Base-by-base conservation (phyloP, 1,140 invertebrate species). In the Mercenaria mercenaria region DNA sequence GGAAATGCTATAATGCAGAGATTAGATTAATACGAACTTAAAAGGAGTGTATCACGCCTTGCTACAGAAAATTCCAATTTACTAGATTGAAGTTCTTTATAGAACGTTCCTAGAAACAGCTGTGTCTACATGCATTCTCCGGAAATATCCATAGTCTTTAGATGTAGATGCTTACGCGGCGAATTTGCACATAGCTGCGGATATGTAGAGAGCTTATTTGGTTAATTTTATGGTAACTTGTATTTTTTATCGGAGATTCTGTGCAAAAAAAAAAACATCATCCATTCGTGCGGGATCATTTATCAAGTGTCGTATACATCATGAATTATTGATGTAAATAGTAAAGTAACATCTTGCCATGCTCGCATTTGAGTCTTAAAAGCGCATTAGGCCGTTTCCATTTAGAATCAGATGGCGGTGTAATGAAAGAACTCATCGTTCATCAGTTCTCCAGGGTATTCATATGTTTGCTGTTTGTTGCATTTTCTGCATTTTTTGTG, bases 311-410 rank as follows among this genome's bases (percentile, higher is more conserved):
- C 67, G 34, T 39, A 39, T 39, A 72, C 67, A 72, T n/a, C 10
- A 39, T 72, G 67, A 72, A 72, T 72, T 20, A 72, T 72, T 72
- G 34, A 72, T 72, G 67, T 39, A 72, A 72, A 72, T 39, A 72
- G 34, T 39, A 72, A 72, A 39, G 10, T n/a, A 72, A 23, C 34
- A 8, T 20, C 34, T 39, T 72, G 26, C 15, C 67, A 20, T 39
- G 34, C 34, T 39, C 37, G n/a, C 13, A 4, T 6, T 34, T 67
- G 29, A 13, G 13, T 26, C 61, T 67, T 72, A 39, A 39, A 72
- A 72, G 67, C 34, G 67, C 67, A 37, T 72, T 72, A 39, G 61
- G 23, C 61, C 32, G 26, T 32, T 67, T 72, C 34, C 67, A 72
- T 39, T 72, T 72, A 29, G 34, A 72, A 72, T 37, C 67, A 39